phyloP scores from a whole-genome alignment of 2,888 invertebrate genomes.

The Maniola hyperantus region DNA sequence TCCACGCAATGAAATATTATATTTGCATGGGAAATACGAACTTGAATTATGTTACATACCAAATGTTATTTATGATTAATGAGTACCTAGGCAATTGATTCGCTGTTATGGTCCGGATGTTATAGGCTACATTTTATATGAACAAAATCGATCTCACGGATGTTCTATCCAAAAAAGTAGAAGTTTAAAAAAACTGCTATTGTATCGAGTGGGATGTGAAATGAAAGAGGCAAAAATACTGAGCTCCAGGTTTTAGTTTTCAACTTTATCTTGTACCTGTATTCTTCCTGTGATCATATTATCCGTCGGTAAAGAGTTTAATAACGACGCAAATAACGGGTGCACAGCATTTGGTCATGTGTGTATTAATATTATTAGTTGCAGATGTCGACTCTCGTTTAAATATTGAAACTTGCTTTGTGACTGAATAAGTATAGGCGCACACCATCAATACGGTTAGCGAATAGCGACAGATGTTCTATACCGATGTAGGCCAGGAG shows the following conservation, averaged over 20 bases:
- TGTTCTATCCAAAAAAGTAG: no score
- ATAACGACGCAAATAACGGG: background rate
- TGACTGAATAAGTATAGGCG: conserved; percentile 24
- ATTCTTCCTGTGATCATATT: background rate
- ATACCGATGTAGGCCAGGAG: conserved; percentile 27
- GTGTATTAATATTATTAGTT: conserved; percentile 2
- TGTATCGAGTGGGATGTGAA: no score
- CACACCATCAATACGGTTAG: conserved; percentile 33
- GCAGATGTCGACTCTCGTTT: conserved; percentile 23
- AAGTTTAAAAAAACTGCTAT: no score
- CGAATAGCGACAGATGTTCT: conserved; percentile 67
- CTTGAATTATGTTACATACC: background rate
- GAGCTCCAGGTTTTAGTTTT: no score
- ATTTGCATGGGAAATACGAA: conserved; percentile 11
- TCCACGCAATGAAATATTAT: conserved; percentile 39
- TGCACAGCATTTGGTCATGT: conserved; percentile 11
- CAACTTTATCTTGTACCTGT: no score
- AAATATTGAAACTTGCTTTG: conserved; percentile 16
- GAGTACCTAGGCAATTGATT: no score
- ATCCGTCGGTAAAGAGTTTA: background rate
- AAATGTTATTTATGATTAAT: no score
- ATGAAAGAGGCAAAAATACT: no score
- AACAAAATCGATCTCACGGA: no score
- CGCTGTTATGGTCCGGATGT: no score
- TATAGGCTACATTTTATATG: no score